Percentiles rank a stretch among this genome's conserved stretches.
Conservation (phyloP, 2,888 invertebrate genomes). For the Leucania comma region DNA sequence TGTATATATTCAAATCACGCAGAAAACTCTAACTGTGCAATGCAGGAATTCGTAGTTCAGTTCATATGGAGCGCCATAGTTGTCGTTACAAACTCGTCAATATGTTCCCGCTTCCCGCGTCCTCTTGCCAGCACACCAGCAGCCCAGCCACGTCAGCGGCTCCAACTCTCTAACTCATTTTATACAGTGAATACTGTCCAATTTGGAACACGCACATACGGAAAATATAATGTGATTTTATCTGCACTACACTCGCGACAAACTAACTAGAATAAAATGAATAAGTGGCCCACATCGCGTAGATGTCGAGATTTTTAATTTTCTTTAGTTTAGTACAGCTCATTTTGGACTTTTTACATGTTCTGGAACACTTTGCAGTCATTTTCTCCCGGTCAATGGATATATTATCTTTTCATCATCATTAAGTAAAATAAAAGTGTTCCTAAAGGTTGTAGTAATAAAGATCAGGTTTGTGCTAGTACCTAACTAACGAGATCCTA, state of each 20-base stretch:
- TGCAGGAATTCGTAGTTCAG: no score
- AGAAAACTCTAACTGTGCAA: no score
- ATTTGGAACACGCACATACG: constrained; percentile 74
- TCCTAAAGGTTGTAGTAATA: no score
- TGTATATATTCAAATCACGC: no score
- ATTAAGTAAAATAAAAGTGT: no score
- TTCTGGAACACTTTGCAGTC: background rate
- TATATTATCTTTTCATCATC: no score
- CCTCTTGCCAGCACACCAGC: constrained; percentile 10
- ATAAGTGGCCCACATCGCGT: constrained; percentile 47
- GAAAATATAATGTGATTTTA: constrained; percentile 66
- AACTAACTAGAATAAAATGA: constrained; percentile 61
- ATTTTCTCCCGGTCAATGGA: no score
- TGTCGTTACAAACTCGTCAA: no score
- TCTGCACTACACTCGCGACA: constrained; percentile 62
- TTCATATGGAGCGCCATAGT: no score
- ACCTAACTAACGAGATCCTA: no score
- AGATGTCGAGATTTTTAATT: constrained; percentile 42
- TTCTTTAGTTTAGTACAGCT: constrained; percentile 6
- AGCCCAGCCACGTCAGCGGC: constrained; percentile 52
- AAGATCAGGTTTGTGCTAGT: no score
- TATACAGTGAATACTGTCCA: constrained; percentile 81
- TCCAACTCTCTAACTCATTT: constrained; percentile 78
- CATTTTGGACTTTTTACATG: constrained; percentile 15
- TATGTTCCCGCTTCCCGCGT: constrained; percentile 41